Base-by-base conservation (phyloP, 2,888 invertebrate genomes). In the Petrolisthes manimaculis region DNA sequence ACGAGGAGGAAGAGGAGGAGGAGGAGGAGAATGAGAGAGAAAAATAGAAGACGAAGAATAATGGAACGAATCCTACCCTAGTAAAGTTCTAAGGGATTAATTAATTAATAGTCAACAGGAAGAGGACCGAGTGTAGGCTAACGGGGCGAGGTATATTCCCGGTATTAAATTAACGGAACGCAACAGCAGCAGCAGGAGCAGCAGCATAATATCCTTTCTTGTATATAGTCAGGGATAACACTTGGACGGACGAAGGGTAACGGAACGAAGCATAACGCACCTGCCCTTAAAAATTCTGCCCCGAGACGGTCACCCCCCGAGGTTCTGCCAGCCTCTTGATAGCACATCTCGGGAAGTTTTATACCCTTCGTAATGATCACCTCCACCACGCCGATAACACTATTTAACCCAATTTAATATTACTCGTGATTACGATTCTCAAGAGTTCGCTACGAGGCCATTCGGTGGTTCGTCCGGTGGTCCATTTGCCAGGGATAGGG, bases 331-430 rank as follows among this genome's bases (percentile, higher is more conserved):
- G 55, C 24, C 75, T 37, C 84, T 61, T 84, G 84, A 84, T 84
- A 84, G 24, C 84, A 84, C 78, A 84, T 84, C 84, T 77, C 55
- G 78, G 51, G 61, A 77, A 84, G 84, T 77, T 84, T 84, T 84
- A 84, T 84, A 78, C 84, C 61, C 77, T 77, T 71, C 78, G 84
- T 84, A 77, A 84, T 84, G 78, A 78, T 78, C 78, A 77, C 78
- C 61, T 71, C 24, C 18, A 55, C n/a, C 61, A 12, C 56, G 18
- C n/a, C 77, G 84, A 84, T 84, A 84, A 84, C 84, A 84, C 84
- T 84, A 77, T 84, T 84, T 84, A 84, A 78, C 84, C 84, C 84
- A 84, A 84, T 84, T 84, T 84, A 84, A 84, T 84, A 84, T 84
- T 84, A 84, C 84, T 78, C 78, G 77, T 84, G 84, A 84, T 84